These are phyloP conservation scores for Standfussiana lucernea DNA, from an alignment of 2,888 invertebrate species.

Conservation along the genomic window DNA sequence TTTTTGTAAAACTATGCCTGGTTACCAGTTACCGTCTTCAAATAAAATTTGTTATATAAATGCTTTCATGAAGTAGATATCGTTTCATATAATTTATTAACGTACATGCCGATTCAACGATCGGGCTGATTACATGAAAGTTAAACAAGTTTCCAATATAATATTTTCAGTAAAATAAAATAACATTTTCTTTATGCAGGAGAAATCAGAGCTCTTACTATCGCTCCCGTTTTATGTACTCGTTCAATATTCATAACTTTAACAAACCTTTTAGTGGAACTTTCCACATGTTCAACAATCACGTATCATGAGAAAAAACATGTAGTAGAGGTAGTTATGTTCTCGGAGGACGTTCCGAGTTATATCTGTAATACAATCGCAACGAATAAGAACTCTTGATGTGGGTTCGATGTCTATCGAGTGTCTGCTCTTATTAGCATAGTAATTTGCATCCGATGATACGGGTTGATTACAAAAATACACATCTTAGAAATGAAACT, in stretches of 20 bases:
- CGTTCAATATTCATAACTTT: constrained; percentile 64
- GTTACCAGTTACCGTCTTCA: background rate
- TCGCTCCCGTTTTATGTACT: constrained; percentile 28
- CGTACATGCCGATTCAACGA: constrained; percentile 8
- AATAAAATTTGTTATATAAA: background rate
- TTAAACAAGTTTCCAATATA: background rate
- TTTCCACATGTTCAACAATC: constrained; percentile 53
- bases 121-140: constrained; percentile 20
- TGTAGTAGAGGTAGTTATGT: constrained; percentile 32
- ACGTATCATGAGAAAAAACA: constrained; percentile 49
- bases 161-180: constrained; percentile 37
- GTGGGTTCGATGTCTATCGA: constrained; percentile 79
- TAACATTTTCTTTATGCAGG: constrained; percentile 26
- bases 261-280: constrained; percentile 48
- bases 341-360: constrained; percentile 38
- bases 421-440: constrained; percentile 77
- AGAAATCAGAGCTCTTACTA: constrained; percentile 29
- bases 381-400: constrained; percentile 81
- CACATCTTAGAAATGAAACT: constrained; percentile 31
- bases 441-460: constrained; percentile 78
- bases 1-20: constrained; percentile 18
- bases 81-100: constrained; percentile 15
- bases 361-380: constrained; percentile 83
- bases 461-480: constrained; percentile 66
- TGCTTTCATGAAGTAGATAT: constrained; percentile 4